phyloP scores from a whole-genome alignment of 2,797 vertebrate genomes.

The Coregonus ussuriensis region DNA sequence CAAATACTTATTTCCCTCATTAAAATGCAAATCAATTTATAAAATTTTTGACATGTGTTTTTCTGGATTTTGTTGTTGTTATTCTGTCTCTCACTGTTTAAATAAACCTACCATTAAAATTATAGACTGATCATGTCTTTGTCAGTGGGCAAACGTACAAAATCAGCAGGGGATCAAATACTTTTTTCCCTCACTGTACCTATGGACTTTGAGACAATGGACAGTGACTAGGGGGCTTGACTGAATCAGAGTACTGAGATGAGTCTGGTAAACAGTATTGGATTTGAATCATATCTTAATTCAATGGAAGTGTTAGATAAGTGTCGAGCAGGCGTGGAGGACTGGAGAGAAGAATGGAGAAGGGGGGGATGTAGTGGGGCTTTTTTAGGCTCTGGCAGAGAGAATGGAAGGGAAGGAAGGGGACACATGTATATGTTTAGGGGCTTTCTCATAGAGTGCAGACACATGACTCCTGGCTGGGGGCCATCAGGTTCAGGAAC shows the following conservation, averaged over 20 bases:
- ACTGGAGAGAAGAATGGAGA: neutral
- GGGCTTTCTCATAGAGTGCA: constrained; percentile 27
- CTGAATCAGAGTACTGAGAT: neutral
- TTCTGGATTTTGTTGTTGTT: too few relatives aligned
- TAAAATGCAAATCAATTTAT: too few relatives aligned
- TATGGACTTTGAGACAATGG: neutral
- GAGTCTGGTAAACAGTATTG: neutral
- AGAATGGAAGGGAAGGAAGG: constrained; percentile 52
- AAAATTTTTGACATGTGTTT: too few relatives aligned
- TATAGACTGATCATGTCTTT: too few relatives aligned
- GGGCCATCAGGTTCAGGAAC: constrained; percentile 19
- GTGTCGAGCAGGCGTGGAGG: neutral
- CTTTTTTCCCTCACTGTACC: too few relatives aligned
- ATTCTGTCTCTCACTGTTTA: too few relatives aligned
- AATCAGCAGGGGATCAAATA: too few relatives aligned
- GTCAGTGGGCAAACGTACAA: too few relatives aligned
- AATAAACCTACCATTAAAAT: too few relatives aligned
- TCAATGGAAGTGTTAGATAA: neutral
- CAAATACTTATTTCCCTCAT: too few relatives aligned
- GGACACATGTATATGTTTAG: constrained; percentile 18
- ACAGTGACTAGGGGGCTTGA: neutral
- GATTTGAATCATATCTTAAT: neutral
- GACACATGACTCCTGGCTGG: neutral
- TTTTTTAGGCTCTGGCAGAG: constrained; percentile 42
- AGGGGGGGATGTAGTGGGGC: constrained; percentile 17